phyloP scores from a whole-genome alignment of 1,140 invertebrate species.

The Hypsibius dujardini region DNA sequence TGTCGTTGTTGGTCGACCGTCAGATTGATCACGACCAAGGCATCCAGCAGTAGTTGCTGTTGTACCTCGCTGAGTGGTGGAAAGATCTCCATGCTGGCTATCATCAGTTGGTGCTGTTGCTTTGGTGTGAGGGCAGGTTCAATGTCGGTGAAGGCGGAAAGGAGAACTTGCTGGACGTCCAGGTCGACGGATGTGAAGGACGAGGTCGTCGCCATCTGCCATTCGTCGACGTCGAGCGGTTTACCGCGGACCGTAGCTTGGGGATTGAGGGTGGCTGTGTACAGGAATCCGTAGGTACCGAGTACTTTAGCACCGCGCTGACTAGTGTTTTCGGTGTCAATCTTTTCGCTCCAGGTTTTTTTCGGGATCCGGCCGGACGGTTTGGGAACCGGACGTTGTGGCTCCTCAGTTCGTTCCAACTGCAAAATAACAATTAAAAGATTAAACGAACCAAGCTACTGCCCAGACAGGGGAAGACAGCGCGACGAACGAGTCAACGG shows the following conservation, averaged over 20 bases:
- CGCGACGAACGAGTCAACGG: background rate
- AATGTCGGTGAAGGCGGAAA: constrained; percentile 10
- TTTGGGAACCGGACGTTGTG: background rate
- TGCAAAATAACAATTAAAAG: background rate
- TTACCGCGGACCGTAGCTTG: background rate
- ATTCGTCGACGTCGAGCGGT: background rate
- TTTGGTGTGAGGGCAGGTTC: background rate
- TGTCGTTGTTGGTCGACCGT: constrained; percentile 3
- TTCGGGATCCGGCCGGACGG: background rate
- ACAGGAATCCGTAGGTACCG: constrained; percentile 11
- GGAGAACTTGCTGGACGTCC: background rate
- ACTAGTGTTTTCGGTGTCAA: background rate
- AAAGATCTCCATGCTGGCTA: constrained; percentile 9
- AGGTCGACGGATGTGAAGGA: background rate
- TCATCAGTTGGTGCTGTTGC: constrained; percentile 13
- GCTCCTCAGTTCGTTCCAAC: background rate
- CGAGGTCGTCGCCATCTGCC: too few species aligned
- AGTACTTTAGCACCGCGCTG: background rate
- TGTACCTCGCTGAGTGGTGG: background rate
- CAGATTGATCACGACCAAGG: background rate
- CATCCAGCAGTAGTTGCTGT: background rate
- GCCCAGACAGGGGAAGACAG: background rate
- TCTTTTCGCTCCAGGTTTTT: constrained; percentile 10
- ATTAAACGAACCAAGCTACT: background rate
- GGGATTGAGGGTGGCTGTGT: background rate